Evolutionary conservation across 1,140 invertebrate species (phyloP).

Genomic region (Bombus polaris): DNA sequence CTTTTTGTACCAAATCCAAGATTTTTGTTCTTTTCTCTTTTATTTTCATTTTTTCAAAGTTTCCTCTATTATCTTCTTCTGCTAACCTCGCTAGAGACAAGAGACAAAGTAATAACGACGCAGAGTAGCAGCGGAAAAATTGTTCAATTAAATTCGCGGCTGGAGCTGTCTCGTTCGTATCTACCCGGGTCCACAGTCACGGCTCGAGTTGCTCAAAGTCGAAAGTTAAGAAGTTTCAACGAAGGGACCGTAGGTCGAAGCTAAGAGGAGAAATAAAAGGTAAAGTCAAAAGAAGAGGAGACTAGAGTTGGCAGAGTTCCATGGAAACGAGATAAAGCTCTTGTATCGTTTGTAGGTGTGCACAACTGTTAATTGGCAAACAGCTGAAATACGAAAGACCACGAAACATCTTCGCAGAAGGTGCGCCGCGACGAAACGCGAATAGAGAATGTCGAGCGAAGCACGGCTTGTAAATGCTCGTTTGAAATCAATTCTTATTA

Average conservation of each 20-base stretch:
- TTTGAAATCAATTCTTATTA: background rate
- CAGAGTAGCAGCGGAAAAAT: constrained; percentile 43
- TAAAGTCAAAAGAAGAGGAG: constrained; percentile 21
- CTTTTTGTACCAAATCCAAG: background rate
- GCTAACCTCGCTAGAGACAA: background rate
- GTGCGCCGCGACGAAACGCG: background rate
- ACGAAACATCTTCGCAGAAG: background rate
- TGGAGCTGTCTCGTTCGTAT: constrained; percentile 23
- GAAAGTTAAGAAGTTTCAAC: constrained; percentile 53
- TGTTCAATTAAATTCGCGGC: constrained; percentile 59
- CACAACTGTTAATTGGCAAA: constrained; percentile 22
- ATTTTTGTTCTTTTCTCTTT: background rate
- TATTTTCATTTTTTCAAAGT: background rate
- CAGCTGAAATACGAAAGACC: constrained; percentile 37
- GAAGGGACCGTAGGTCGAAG: background rate
- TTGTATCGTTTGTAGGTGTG: constrained; percentile 10
- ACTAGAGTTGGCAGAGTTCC: background rate
- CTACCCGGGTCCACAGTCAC: background rate
- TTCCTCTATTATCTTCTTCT: background rate
- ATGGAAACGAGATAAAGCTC: constrained; percentile 23
- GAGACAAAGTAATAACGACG: constrained; percentile 54
- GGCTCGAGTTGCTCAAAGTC: constrained; percentile 43
- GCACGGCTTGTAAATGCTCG: background rate
- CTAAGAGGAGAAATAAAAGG: constrained; percentile 27
- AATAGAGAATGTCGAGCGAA: background rate